These are phyloP conservation scores for Caenorhabditis sp. DNA, from an alignment of 2,888 invertebrate genomes.

Conservation along the genomic window DNA sequence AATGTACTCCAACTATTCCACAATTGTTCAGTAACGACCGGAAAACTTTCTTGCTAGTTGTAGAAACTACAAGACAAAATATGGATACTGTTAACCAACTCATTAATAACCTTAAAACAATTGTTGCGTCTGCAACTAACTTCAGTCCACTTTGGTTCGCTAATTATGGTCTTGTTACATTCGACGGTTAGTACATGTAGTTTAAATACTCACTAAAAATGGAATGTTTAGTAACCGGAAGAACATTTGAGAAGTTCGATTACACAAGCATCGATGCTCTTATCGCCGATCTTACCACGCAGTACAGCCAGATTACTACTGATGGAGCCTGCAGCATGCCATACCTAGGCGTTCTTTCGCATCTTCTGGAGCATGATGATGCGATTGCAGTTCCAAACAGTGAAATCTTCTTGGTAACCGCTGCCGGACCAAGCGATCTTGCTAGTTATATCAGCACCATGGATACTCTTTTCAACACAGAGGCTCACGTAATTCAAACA, in stretches of 20 bases:
- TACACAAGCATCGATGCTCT: constrained; percentile 51
- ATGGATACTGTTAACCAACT: constrained; percentile 54
- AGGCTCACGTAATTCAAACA: constrained; percentile 52
- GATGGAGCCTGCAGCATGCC: constrained; percentile 68
- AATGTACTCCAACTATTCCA: constrained; percentile 50
- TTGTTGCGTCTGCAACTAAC: constrained; percentile 42
- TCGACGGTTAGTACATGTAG: constrained; percentile 65
- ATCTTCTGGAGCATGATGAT: constrained; percentile 53
- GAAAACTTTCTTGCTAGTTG: constrained; percentile 67
- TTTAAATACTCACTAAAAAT: constrained; percentile 5
- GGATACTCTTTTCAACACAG: constrained; percentile 53
- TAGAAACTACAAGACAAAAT: constrained; percentile 68
- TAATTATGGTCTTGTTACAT: constrained; percentile 71
- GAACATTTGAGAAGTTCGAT: constrained; percentile 53
- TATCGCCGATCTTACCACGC: constrained; percentile 51
- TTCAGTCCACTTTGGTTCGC: constrained; percentile 66
- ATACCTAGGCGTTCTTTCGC: constrained; percentile 47
- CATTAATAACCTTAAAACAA: constrained; percentile 49
- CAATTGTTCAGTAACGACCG: constrained; percentile 54
- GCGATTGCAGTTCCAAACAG: constrained; percentile 62
- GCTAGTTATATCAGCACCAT: constrained; percentile 33
- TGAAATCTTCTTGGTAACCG: constrained; percentile 65
- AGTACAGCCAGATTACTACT: constrained; percentile 25
- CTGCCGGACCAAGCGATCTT: constrained; percentile 63
- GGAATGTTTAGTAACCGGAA: constrained; percentile 64